Evolutionary conservation across 2,888 invertebrate genomes (phyloP), one percentile per base, ranked within the genome.

Genomic region (Idaea straminata): DNA sequence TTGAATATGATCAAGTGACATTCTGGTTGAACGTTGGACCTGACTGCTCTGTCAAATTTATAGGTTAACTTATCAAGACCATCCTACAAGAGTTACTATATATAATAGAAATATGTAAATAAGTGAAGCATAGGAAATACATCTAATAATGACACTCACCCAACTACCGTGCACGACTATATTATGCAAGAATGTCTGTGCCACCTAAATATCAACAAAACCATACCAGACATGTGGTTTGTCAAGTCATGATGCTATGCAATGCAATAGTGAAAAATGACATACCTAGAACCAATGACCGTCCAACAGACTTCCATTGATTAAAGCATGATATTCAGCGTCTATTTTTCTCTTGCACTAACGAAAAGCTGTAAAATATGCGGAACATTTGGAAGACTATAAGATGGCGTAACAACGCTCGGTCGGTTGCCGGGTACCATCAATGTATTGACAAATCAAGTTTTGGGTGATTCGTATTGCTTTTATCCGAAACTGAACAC

Each of bases 341-440:
- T 80, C 74, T 83, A 83, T 83, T 81, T 80, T 74, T 79, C 78
- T 84, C 84, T 86, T 82, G 84, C 81, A 83, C 76, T 80, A 85
- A 80, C 74, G 80, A 69, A 83, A 88, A 86, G 84, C 86, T 85
- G 86, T 81, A 85, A 90, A 91, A 91, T 88, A 89, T 89, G 91
- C 87, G 87, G 80, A 90, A 87, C 89, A 86, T 88, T 91, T 90
- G 86, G 86, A 88, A 84, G 87, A 88, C 88, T 87, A 69, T 91
- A 93, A 93, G 89, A 93, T 93, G 93, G 93, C 93, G 93, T 93
- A 93, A 92, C 88, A 91, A 89, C 91, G 90, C 90, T 88, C 86
- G 82, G 91, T 91, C 86, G 82, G 91, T 91, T 89, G 92, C 92
- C 92, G 92, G 92, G 91, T 92, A 87, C 87, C 87, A 88, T 83